Evolutionary conservation across 2,113 vertebrate genomes (phyloP).

Genomic region (Oryzias melastigma): DNA sequence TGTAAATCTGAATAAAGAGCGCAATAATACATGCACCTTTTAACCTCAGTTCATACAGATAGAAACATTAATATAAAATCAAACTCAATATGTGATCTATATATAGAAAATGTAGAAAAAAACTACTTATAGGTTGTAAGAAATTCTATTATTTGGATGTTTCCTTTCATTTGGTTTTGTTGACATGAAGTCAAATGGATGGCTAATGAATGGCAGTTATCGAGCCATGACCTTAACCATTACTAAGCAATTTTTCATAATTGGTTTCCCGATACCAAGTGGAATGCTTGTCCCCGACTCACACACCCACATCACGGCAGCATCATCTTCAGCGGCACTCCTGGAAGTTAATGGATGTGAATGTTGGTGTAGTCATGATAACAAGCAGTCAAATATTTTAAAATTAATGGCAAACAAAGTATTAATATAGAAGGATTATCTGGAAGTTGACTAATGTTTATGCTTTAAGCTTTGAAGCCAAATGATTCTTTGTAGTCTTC

Average conservation of each 20-base stretch:
- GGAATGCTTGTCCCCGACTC: constrained; percentile 19
- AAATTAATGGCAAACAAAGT: not conserved
- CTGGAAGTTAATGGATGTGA: constrained; percentile 29
- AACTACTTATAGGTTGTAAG: too few relatives aligned
- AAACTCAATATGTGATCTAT: constrained; percentile 30
- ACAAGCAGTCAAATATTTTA: constrained; percentile 28
- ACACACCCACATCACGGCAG: constrained; percentile 10
- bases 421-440: too few relatives aligned
- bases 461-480: too few relatives aligned
- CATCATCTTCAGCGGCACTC: constrained; percentile 28
- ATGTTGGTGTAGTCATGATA: constrained; percentile 1
- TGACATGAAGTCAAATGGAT: constrained; percentile 20
- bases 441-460: too few relatives aligned
- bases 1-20: constrained; percentile 51
- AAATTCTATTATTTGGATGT: constrained; percentile 18
- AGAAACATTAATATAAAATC: constrained; percentile 44
- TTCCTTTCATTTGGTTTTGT: constrained; percentile 35
- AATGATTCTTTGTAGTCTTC: too few relatives aligned
- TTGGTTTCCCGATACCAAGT: constrained; percentile 35
- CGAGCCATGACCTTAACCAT: constrained; percentile 37
- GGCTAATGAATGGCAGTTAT: constrained; percentile 37
- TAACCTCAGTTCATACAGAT: constrained; percentile 48
- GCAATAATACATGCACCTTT: constrained; percentile 31
- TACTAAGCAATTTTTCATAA: constrained; percentile 40
- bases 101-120: too few relatives aligned